phyloP scores from a whole-genome alignment of 2,888 invertebrate species.

The Timema cristinae region DNA sequence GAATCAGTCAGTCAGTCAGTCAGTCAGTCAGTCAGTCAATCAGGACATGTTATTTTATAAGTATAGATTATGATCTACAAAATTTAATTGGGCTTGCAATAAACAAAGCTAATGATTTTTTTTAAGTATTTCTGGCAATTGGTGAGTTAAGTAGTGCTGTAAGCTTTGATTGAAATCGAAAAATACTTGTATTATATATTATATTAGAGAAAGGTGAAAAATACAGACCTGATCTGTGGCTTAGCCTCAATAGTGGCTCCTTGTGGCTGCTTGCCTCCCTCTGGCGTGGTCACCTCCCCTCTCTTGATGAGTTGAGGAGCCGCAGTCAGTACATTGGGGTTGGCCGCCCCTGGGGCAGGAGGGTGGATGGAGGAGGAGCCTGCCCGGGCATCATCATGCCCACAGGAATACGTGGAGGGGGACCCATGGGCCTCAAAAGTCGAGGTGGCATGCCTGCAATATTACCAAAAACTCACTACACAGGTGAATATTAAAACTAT shows the following conservation, averaged over 20 bases:
- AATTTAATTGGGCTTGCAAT: too few relatives aligned
- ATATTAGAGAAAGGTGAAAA: conserved; percentile 9
- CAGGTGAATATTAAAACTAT: too few relatives aligned
- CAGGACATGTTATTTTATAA: too few relatives aligned
- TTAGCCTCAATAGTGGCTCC: conserved; percentile 89
- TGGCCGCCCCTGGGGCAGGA: conserved; percentile 37
- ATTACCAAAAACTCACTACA: too few relatives aligned
- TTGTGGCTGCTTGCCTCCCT: conserved; percentile 41
- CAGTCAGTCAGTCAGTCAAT: too few relatives aligned
- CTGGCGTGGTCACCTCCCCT: conserved; percentile 53
- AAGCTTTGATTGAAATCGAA: too few relatives aligned
- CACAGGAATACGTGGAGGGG: conserved; percentile 33
- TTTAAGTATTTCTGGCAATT: too few relatives aligned
- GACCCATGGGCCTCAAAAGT: conserved; percentile 34
- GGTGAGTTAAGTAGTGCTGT: too few relatives aligned
- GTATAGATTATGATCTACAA: too few relatives aligned
- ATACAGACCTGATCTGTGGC: conserved; percentile 74
- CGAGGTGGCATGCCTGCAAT: conserved; percentile 38
- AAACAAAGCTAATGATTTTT: too few relatives aligned
- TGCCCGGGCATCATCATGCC: conserved; percentile 26
- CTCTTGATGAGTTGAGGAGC: conserved; percentile 77
- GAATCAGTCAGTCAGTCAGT: too few relatives aligned
- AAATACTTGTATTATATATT: background rate
- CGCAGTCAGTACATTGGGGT: conserved; percentile 71
- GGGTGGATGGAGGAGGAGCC: conserved; percentile 46